Conservation (phyloP, 2,888 invertebrate species). For the Philopedon plagiatum region DNA sequence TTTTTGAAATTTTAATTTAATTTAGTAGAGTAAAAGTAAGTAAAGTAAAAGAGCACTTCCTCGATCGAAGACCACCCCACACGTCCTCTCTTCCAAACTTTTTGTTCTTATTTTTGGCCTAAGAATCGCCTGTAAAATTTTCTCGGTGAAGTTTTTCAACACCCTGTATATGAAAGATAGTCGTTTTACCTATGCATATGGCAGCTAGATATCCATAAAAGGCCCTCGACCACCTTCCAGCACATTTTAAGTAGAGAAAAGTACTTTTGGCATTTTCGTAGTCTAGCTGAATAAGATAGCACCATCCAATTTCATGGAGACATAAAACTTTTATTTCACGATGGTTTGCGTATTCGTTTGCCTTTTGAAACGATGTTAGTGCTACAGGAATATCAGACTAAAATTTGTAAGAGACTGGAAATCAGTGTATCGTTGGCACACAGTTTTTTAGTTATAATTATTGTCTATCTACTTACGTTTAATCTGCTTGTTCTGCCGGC, state of each 20-base stretch:
- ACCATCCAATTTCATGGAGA: constrained; percentile 77
- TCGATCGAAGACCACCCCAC: too few relatives aligned
- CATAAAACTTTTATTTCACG: constrained; percentile 76
- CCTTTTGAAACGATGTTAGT: constrained; percentile 72
- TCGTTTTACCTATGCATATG: constrained; percentile 63
- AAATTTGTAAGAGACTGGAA: too few relatives aligned
- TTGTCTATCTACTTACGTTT: constrained; percentile 69
- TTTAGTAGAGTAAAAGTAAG: too few relatives aligned
- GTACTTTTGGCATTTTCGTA: constrained; percentile 71
- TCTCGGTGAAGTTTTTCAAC: too few relatives aligned
- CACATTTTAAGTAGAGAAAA: constrained; percentile 72
- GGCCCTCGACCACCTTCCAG: constrained; percentile 77
- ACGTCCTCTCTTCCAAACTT: too few relatives aligned
- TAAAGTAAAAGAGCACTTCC: too few relatives aligned
- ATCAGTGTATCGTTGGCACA: too few relatives aligned
- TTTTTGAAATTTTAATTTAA: too few relatives aligned
- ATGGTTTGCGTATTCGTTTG: constrained; percentile 74
- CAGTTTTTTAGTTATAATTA: too few relatives aligned
- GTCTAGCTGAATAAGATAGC: constrained; percentile 75
- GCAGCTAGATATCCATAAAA: constrained; percentile 77
- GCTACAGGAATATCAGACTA: constrained; percentile 75
- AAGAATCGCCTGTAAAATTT: too few relatives aligned
- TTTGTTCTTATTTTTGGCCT: too few relatives aligned
- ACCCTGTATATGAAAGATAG: too few relatives aligned
- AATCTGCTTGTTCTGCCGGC: constrained; percentile 75